Evolutionary conservation across 35 echinoderm and acorn worm genomes (phyloP).

Genomic region (Ophioderma brevispina): DNA sequence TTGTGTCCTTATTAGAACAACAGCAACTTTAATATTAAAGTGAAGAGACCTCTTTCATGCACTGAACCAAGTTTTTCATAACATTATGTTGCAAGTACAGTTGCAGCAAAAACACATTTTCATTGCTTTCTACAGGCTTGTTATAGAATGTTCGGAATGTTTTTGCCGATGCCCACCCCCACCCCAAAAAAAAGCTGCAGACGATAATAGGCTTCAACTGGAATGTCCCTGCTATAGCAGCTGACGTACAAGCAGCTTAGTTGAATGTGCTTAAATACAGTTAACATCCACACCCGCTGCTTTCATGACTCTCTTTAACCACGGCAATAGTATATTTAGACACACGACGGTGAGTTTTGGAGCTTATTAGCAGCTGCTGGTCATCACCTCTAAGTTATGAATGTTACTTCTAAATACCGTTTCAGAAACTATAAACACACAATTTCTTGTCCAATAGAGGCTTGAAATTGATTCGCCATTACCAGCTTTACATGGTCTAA

Average conservation of each 20-base stretch:
- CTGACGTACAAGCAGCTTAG: constrained; percentile 49
- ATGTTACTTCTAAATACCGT: background rate
- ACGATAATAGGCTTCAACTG: constrained; percentile 44
- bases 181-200: constrained; percentile 30
- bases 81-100: no score
- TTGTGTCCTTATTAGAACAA: no score
- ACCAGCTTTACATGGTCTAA: constrained; percentile 20
- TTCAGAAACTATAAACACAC: background rate
- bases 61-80: no score
- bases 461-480: background rate
- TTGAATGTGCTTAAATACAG: constrained; percentile 58
- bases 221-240: constrained; percentile 25
- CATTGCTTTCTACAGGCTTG: background rate
- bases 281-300: constrained; percentile 45
- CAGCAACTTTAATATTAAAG: no score
- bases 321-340: background rate
- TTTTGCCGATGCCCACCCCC: constrained; percentile 59
- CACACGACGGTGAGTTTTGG: background rate
- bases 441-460: background rate
- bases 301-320: constrained; percentile 26
- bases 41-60: no score
- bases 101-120: no score
- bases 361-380: background rate
- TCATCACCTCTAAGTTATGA: background rate
- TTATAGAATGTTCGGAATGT: constrained; percentile 66